These are phyloP conservation scores for Drosophila sturtevanti DNA, from an alignment of 1,140 invertebrate species.

Conservation along the genomic window DNA sequence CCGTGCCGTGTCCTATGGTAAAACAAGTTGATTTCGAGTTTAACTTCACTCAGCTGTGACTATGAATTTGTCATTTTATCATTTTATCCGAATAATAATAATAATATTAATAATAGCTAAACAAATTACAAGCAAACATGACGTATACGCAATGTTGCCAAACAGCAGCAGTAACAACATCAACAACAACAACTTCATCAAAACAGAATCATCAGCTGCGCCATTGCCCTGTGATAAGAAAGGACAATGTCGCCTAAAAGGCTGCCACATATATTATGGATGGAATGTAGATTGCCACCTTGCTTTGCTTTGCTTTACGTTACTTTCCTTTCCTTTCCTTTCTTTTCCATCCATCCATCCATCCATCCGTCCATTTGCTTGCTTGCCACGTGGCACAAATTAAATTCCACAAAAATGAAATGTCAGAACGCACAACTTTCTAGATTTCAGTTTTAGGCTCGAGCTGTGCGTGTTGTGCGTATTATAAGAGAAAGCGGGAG, in stretches of 20 bases:
- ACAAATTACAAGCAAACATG: constrained; percentile 33
- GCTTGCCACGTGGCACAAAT: constrained; percentile 49
- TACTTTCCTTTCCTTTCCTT: constrained; percentile 12
- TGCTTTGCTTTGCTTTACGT: not conserved
- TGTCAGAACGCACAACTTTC: constrained; percentile 8
- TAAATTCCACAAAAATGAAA: constrained; percentile 46
- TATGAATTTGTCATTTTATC: constrained; percentile 77
- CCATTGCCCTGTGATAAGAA: constrained; percentile 50
- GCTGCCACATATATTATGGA: constrained; percentile 49
- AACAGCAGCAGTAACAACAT: constrained; percentile 21
- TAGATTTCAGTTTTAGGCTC: constrained; percentile 1
- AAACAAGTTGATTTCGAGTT: constrained; percentile 25
- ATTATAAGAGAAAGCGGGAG: not conserved
- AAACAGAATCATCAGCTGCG: constrained; percentile 68
- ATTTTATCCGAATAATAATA: constrained; percentile 60
- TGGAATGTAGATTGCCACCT: constrained; percentile 27
- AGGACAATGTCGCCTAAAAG: constrained; percentile 57
- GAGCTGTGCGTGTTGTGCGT: constrained; percentile 14
- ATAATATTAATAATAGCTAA: constrained; percentile 52
- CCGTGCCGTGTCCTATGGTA: constrained; percentile 10
- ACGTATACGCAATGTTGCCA: constrained; percentile 64
- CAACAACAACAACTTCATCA: constrained; percentile 64
- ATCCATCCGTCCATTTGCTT: not conserved
- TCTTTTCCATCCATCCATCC: no score
- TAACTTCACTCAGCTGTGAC: constrained; percentile 35